Evolutionary conservation across 2,888 invertebrate genomes (phyloP), one percentile per base, ranked within the genome.

Genomic region (Argyresthia goedartella): DNA sequence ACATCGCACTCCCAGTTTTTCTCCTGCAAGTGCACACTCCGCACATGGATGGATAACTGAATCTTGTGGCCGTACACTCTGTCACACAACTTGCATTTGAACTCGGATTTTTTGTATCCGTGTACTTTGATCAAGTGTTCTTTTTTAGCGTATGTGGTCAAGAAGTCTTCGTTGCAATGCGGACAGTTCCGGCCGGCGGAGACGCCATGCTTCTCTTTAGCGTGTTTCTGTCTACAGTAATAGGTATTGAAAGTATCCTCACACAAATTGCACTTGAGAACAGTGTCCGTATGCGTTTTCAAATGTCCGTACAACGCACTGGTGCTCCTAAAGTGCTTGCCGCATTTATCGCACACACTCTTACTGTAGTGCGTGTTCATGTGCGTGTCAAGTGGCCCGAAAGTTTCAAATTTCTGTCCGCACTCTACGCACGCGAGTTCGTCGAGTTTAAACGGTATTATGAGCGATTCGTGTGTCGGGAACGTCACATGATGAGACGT

Each of bases 301-400:
- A 47, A 46, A 42, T 54, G 54, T 1, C 39, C 36, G 14, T 16
- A 42, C 13, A 54, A 34, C 8, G 45, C 44, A 35, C 34, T 15
- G n/a, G 49, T 39, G 11, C 49, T 41, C 44, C 49, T 44, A 25
- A 54, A 54, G 0, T 47, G 50, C 1, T 14, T 42, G 50, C 54
- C 54, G 42, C 54, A 54, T 1, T 33, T 46, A n/a, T 47, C 51
- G 42, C 54, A 54, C 10, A 54, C 43, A 46, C 42, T 43, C 14
- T 35, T 36, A 15, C 46, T 48, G 52, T 36, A 54, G 34, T 54
- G 54, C 13, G 15, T 41, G n/a, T 49, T 52, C 54, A 54, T 54
- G 44, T 54, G 54, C 10, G 45, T 42, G 43, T 52, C 52, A 8
- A 54, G 16, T 34, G 11, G 39, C 14, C 36, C 44, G 44, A 54